These are phyloP conservation scores for Enhydra lutris DNA, from an alignment of 2,113 vertebrate genomes.

Conservation along the genomic window DNA sequence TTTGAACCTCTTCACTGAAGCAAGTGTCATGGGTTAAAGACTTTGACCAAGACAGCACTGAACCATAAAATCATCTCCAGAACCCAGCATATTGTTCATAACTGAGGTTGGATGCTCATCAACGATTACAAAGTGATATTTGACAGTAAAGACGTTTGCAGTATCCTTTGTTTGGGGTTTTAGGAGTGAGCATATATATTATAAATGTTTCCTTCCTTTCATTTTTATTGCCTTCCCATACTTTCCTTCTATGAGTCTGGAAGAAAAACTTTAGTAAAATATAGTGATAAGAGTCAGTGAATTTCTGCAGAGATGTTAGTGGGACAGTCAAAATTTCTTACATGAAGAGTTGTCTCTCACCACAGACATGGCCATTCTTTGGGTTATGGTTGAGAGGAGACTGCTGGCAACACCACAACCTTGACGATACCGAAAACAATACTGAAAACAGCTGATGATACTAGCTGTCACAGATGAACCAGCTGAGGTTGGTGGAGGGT, in stretches of 20 bases:
- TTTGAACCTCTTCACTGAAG: slow-evolving; percentile 45
- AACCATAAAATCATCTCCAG: background rate
- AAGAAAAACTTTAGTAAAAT: slow-evolving; percentile 35
- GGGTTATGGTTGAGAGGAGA: background rate
- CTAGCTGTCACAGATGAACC: background rate
- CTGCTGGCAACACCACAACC: accelerated
- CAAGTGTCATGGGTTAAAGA: slow-evolving; percentile 5
- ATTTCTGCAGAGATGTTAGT: slow-evolving; percentile 21
- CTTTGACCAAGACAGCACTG: background rate
- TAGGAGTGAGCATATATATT: background rate
- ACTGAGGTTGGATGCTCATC: background rate
- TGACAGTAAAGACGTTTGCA: background rate
- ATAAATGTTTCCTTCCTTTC: slow-evolving; percentile 43
- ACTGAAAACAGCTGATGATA: background rate
- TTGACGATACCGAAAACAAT: background rate
- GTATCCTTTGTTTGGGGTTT: slow-evolving; percentile 30
- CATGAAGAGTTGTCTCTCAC: slow-evolving; percentile 22
- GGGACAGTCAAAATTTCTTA: slow-evolving; percentile 18
- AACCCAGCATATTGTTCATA: background rate
- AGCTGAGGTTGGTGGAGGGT: background rate
- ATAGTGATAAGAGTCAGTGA: background rate
- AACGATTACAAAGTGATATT: background rate
- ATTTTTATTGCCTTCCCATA: slow-evolving; percentile 43
- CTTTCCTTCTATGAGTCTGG: slow-evolving; percentile 8
- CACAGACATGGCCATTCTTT: background rate